Base-by-base conservation (phyloP, 2,888 invertebrate genomes). In the Herminia tarsipennalis region DNA sequence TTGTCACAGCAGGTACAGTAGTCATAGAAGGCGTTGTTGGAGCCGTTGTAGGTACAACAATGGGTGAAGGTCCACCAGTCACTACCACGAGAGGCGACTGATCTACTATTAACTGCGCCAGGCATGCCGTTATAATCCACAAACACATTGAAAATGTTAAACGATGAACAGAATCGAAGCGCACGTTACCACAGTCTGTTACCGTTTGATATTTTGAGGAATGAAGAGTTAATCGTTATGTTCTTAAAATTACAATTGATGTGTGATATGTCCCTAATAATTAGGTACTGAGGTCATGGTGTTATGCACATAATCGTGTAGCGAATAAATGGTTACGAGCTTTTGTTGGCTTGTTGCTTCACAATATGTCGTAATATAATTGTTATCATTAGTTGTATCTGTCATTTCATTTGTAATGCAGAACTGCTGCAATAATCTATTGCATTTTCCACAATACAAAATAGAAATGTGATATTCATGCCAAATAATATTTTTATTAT, bases 191-290 rank as follows among this genome's bases (percentile, higher is more conserved):
- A 46, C 57, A 47, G 53, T 45, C 48, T 57, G 42, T 46, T 53
- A 45, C 47, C 54, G 66, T 61, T 56, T 64, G 64, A 51, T 66
- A 56, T 69, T 66, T 64, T 62, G 65, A 73, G 70, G 45, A 67
- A 72, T 70, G 72, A 71, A 79, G 80, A 76, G 71, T 65, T 54
- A 57, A 55, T 77, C 75, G 83, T 86, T 88, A 86, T 78, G 81
- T 81, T 81, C 84, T 87, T 85, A 81, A 64, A 72, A 57, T 66
- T 65, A 63, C 75, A 74, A 83, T 79, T 77, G 69, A 73, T 78
- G 88, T n/a, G n/a, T n/a, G n/a, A 88, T 86, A 88, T 88, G 89
- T 78, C 87, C 88, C 84, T 78, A 82, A 86, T 82, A 79, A 86
- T 78, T 77, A 70, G 69, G 88, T 81, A 89, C 89, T 90, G n/a